Evolutionary conservation across 2,113 vertebrate genomes (phyloP).

Genomic region (Coreoperca whiteheadi): DNA sequence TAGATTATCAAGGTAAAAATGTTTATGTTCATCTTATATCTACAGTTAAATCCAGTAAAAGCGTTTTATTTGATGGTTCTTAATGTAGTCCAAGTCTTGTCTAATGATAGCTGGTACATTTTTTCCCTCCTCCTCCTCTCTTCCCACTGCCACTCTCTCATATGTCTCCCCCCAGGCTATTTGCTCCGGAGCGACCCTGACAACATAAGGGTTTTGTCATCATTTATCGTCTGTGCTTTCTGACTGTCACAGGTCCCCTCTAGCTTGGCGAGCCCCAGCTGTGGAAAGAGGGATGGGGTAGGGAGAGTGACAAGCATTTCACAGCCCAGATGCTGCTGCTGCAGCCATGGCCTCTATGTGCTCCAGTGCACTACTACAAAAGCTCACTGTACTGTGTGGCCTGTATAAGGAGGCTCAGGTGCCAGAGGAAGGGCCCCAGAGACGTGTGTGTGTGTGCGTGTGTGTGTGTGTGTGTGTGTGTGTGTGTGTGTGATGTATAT

Average conservation of each 20-base stretch:
- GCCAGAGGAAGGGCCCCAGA: conserved; percentile 29
- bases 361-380: conserved; percentile 70
- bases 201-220: conserved; percentile 66
- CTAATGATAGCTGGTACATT: not conserved
- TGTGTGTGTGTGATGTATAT: not conserved
- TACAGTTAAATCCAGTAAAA: conserved; percentile 12
- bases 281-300: conserved; percentile 56
- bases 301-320: conserved; percentile 46
- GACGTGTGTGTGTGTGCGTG: not conserved
- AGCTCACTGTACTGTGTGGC: conserved; percentile 62
- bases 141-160: not conserved
- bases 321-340: conserved; percentile 70
- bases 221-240: conserved; percentile 61
- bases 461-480: not conserved
- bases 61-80: not conserved
- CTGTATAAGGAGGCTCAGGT: conserved; percentile 68
- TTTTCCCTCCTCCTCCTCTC: not conserved
- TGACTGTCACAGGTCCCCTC: conserved; percentile 52
- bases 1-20: conserved; percentile 13
- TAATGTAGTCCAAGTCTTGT: not conserved
- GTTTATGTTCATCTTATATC: not conserved
- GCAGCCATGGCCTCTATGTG: conserved; percentile 48
- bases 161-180: conserved; percentile 23
- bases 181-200: conserved; percentile 49
- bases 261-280: conserved; percentile 72